Conservation (phyloP, 2,797 vertebrate species). For the Danionella dracula region DNA sequence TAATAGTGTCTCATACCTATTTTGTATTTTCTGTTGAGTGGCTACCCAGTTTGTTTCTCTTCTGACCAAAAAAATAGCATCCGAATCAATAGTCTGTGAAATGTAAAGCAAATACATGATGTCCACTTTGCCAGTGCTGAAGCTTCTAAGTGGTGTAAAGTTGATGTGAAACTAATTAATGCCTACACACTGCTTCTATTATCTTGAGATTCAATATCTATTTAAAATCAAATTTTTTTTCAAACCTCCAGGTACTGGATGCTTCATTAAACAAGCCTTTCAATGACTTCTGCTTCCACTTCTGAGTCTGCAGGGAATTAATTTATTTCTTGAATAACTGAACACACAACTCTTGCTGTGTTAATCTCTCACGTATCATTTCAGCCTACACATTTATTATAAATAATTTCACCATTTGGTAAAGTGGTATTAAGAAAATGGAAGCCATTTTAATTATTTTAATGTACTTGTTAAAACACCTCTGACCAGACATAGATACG, state of each 20-base stretch:
- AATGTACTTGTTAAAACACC: too few species aligned
- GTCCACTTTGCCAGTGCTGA: neutral
- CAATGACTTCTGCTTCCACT: neutral
- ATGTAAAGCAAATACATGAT: neutral
- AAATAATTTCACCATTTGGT: neutral
- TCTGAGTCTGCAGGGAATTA: slow-evolving; percentile 4
- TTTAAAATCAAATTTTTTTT: neutral
- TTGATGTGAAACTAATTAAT: neutral
- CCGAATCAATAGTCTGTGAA: too few species aligned
- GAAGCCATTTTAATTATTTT: neutral
- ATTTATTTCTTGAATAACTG: slow-evolving; percentile 26
- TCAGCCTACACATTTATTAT: slow-evolving; percentile 3
- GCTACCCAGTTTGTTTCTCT: too few species aligned
- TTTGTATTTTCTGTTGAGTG: too few species aligned
- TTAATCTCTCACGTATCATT: slow-evolving; percentile 12
- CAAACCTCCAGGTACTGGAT: neutral
- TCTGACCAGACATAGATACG: too few species aligned
- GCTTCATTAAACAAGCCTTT: slow-evolving; percentile 10
- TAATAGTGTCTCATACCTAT: too few species aligned
- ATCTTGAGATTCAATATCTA: slow-evolving; percentile 3
- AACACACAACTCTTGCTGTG: slow-evolving; percentile 1
- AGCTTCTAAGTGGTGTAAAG: neutral
- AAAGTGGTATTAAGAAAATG: neutral
- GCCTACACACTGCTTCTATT: neutral
- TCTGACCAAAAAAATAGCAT: too few species aligned